Conservation (phyloP, 2,797 vertebrate genomes). For the Harpagifer antarcticus region DNA sequence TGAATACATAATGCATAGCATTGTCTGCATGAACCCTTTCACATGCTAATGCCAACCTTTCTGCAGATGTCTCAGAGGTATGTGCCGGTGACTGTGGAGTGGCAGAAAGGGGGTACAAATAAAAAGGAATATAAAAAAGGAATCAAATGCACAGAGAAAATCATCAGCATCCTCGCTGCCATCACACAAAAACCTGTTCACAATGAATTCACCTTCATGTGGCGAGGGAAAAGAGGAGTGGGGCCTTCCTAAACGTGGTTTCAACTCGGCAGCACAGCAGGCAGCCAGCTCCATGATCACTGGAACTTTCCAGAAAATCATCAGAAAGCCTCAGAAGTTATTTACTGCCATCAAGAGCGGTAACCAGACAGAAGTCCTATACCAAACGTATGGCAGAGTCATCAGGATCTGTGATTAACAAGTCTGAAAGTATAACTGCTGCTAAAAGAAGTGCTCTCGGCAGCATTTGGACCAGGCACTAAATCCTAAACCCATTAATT, state of each 20-base stretch:
- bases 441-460: slow-evolving; percentile 72
- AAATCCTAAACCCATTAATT: slow-evolving; percentile 81
- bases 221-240: slow-evolving; percentile 22
- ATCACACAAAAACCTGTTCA: slow-evolving; percentile 32
- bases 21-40: slow-evolving; percentile 83
- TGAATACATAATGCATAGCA: slow-evolving; percentile 85
- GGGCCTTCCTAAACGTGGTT: slow-evolving; percentile 44
- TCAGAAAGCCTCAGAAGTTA: slow-evolving; percentile 66
- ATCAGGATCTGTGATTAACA: slow-evolving; percentile 81
- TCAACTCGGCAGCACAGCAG: slow-evolving; percentile 19
- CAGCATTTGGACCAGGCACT: slow-evolving; percentile 76
- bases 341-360: slow-evolving; percentile 65
- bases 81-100: slow-evolving; percentile 65
- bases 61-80: slow-evolving; percentile 81
- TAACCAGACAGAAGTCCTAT: slow-evolving; percentile 66
- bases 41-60: slow-evolving; percentile 86
- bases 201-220: slow-evolving; percentile 58
- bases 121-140: slow-evolving; percentile 57
- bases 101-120: slow-evolving; percentile 57
- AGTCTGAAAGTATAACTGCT: slow-evolving; percentile 77
- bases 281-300: slow-evolving; percentile 37
- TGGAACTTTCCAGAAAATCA: slow-evolving; percentile 69
- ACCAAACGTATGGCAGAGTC: slow-evolving; percentile 77
- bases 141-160: slow-evolving; percentile 55
- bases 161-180: slow-evolving; percentile 39